Evolutionary conservation across 2,113 vertebrate species (phyloP).

Genomic region (Embiotoca jacksoni): DNA sequence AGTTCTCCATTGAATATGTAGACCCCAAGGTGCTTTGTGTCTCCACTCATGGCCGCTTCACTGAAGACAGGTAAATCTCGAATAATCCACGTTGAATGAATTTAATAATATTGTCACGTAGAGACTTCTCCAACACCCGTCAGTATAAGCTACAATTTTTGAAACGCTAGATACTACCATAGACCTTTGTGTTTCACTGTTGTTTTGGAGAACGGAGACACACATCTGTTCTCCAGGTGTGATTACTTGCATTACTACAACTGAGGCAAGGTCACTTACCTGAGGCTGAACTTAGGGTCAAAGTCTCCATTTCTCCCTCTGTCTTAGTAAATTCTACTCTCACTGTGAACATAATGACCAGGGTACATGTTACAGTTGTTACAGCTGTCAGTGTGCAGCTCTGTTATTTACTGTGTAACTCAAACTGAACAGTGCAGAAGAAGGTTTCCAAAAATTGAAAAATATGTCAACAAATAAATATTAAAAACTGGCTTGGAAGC

Average conservation of each 20-base stretch:
- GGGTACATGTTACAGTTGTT: not conserved
- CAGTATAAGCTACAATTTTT: conserved; percentile 11
- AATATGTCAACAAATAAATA: not conserved
- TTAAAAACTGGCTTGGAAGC: not conserved
- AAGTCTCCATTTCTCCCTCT: conserved; percentile 12
- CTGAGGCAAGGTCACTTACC: conserved; percentile 24
- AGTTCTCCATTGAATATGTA: conserved; percentile 89
- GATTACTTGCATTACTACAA: conserved; percentile 33
- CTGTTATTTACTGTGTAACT: conserved; percentile 22
- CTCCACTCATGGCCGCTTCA: conserved; percentile 84
- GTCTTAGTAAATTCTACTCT: conserved; percentile 19
- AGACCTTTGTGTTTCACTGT: not conserved
- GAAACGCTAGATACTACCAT: not conserved
- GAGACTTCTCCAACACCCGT: not conserved
- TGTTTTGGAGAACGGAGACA: conserved; percentile 1
- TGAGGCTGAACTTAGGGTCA: conserved; percentile 42
- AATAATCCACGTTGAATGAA: not conserved
- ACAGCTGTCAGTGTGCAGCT: conserved; percentile 27
- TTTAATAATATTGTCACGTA: not conserved
- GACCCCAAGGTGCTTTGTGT: conserved; percentile 89
- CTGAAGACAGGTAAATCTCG: conserved; percentile 78
- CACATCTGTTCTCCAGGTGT: conserved; percentile 73
- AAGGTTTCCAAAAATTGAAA: not conserved
- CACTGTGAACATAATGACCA: conserved; percentile 15
- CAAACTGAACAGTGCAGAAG: not conserved